Conservation (phyloP, 2,113 vertebrate genomes). For the Lota lota region DNA sequence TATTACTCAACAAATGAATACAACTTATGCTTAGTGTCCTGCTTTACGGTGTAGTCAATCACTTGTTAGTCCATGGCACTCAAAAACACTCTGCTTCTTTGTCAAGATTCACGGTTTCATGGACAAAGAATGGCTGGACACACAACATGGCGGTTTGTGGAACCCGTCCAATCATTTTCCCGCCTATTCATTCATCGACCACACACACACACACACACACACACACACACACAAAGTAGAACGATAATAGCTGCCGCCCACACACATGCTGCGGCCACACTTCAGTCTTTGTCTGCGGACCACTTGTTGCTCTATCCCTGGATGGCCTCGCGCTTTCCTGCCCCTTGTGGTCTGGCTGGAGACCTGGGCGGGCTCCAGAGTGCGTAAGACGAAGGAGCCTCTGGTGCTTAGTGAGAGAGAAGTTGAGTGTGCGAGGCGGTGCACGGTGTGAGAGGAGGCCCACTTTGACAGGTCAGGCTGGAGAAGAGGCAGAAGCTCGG, state of each 20-base stretch:
- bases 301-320: conserved; percentile 35
- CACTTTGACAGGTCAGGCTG: conserved; percentile 40
- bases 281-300: conserved; percentile 44
- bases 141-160: neutral
- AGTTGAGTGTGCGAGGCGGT: conserved; percentile 17
- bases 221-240: neutral
- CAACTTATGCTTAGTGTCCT: too few species aligned
- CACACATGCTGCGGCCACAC: conserved; percentile 45
- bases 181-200: neutral
- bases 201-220: conserved; percentile 8
- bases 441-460: conserved; percentile 19
- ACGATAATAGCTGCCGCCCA: conserved; percentile 36
- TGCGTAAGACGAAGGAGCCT: conserved; percentile 35
- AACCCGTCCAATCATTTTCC: neutral
- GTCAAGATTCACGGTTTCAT: too few species aligned
- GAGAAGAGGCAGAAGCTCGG: conserved; percentile 54
- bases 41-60: too few species aligned
- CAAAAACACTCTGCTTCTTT: too few species aligned
- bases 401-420: conserved; percentile 35
- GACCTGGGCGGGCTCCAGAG: conserved; percentile 55
- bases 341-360: conserved; percentile 59
- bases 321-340: conserved; percentile 54
- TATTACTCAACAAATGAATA: too few species aligned
- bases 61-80: too few species aligned
- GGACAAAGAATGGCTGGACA: neutral